These are phyloP conservation scores for Tringa solitaria DNA, from an alignment of 2,113 vertebrate species.

Conservation along the genomic window DNA sequence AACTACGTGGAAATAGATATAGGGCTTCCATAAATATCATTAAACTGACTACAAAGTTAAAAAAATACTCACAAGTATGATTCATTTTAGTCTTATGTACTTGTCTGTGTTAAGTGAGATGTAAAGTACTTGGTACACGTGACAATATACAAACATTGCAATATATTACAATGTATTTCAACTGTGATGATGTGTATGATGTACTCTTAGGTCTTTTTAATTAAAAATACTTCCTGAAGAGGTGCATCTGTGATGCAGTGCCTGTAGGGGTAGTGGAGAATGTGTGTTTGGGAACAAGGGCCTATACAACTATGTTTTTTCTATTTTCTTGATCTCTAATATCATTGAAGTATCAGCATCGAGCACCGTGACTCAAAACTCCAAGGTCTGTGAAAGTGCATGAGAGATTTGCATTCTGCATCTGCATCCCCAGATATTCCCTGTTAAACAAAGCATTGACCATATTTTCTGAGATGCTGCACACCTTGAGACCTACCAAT, in stretches of 20 bases:
- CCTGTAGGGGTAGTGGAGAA: background rate
- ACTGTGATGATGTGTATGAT: background rate
- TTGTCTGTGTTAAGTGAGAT: background rate
- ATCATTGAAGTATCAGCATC: background rate
- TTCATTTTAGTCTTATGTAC: background rate
- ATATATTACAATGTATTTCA: background rate
- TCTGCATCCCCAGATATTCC: background rate
- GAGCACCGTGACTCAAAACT: background rate
- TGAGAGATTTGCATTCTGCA: background rate
- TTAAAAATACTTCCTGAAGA: background rate
- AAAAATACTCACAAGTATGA: background rate
- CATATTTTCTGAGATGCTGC: background rate
- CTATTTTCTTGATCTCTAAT: background rate
- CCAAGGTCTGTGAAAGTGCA: background rate
- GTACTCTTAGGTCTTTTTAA: background rate
- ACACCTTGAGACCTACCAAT: background rate
- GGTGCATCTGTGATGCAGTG: background rate
- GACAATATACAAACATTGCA: background rate
- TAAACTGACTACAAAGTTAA: background rate
- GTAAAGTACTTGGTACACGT: background rate
- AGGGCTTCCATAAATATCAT: background rate
- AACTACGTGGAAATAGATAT: background rate
- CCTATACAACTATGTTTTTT: background rate
- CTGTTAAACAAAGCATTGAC: background rate
- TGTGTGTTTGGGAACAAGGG: background rate